Evolutionary conservation across 2,888 invertebrate genomes (phyloP), one percentile per base, ranked within the genome.

Genomic region (Drosophila niveifrons): DNA sequence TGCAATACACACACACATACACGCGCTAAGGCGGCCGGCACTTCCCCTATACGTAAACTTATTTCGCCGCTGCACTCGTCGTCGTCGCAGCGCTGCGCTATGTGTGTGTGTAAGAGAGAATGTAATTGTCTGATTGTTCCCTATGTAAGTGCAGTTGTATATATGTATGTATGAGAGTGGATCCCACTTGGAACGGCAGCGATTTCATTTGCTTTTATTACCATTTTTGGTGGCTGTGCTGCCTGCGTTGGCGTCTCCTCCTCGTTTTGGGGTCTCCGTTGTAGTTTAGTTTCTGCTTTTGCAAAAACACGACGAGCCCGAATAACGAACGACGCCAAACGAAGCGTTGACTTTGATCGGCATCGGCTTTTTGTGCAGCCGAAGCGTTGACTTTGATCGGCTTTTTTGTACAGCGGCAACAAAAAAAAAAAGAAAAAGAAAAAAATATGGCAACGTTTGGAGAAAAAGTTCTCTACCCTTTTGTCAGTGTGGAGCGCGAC

Each of bases 401-500:
- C 31, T 23, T 23, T 23, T 23, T 23, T 23, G 23, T 23, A 6
- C 78, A 59, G 72, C 75, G 76, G 55, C 28, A 52, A 28, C 52
- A 41, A 65, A 29, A 13, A 13, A 56, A 50, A 23, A 65, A 69
- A 65, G 15, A 13, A 13, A 56, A 50, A 23, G 63, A 69, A 68
- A 59, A 68, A 23, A 23, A 23, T 23, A 23, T 78, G 88, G 90
- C 90, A 87, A 72, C 79, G 85, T 83, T 83, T 89, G 85, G 82
- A 80, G 82, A 88, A 88, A 81, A 88, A 89, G 87, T 89, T 91
- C 89, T 90, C 91, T 91, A 91, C 90, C 90, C 91, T 90, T 90
- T 89, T 87, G 88, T 82, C 91, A 91, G 91, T 91, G 80, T 80
- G 85, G 86, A 91, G 89, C 91, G 91, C 88, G 91, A 90, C 91